Percentiles rank a stretch among this genome's conserved stretches.
Evolutionary conservation across 2,113 vertebrate species (phyloP).

Genomic region (Nothocercus nigrocapillus): DNA sequence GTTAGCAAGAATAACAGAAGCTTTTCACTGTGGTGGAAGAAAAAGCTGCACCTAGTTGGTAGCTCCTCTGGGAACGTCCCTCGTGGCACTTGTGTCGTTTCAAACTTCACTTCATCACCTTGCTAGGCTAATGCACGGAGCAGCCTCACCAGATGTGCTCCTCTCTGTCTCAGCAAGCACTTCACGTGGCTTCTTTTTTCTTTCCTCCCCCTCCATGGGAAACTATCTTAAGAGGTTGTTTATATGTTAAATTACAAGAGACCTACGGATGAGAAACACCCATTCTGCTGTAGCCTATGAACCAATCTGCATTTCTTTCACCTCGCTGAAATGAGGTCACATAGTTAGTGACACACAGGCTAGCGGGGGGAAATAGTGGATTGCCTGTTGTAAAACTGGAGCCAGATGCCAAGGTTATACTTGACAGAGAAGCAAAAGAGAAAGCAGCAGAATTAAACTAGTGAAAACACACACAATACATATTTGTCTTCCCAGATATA

Average conservation of each 20-base stretch:
- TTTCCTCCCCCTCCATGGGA: not conserved
- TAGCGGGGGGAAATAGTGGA: not conserved
- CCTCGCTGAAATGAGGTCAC: not conserved
- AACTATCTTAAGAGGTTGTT: slow-evolving; percentile 25
- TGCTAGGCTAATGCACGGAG: slow-evolving; percentile 30
- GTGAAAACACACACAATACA: not conserved
- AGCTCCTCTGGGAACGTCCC: not conserved
- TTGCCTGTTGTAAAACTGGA: not conserved
- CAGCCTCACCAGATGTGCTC: slow-evolving; percentile 9
- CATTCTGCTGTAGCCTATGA: not conserved
- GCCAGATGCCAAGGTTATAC: not conserved
- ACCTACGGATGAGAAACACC: not conserved
- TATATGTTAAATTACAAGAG: slow-evolving; percentile 13
- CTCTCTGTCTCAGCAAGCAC: not conserved
- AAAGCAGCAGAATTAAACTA: not conserved
- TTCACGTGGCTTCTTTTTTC: not conserved
- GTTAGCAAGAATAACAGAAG: slow-evolving; percentile 28
- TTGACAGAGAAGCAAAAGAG: not conserved
- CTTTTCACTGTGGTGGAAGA: slow-evolving; percentile 17
- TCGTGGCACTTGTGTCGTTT: slow-evolving; percentile 52
- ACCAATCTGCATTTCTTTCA: slow-evolving; percentile 14
- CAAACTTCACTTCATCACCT: slow-evolving; percentile 60
- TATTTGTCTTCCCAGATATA: not conserved
- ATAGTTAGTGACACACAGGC: not conserved
- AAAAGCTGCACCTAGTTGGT: slow-evolving; percentile 3